Conservation (phyloP, 2,113 vertebrate genomes). For the Corapipo altera region DNA sequence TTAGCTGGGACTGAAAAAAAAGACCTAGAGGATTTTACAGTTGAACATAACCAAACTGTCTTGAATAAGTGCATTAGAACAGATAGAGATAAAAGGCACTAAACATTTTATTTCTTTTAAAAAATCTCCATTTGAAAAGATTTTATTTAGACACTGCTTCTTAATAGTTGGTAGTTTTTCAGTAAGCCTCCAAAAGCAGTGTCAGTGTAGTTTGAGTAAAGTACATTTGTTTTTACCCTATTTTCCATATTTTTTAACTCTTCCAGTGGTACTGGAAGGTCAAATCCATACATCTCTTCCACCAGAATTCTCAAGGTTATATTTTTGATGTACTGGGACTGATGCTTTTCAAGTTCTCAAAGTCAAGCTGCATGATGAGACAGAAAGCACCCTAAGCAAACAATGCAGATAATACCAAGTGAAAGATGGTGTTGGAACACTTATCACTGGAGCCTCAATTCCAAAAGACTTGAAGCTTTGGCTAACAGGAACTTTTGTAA, state of each 20-base stretch:
- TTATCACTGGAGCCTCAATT: neutral
- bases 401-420: neutral
- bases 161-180: slow-evolving; percentile 66
- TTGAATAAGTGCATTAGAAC: slow-evolving; percentile 74
- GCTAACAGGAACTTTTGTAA: neutral
- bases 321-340: neutral
- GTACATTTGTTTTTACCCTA: slow-evolving; percentile 35
- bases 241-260: slow-evolving; percentile 56
- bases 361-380: neutral
- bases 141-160: slow-evolving; percentile 59
- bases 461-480: neutral
- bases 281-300: neutral
- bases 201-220: slow-evolving; percentile 5
- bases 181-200: slow-evolving; percentile 63
- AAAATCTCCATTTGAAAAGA: slow-evolving; percentile 59
- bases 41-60: slow-evolving; percentile 71
- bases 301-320: neutral
- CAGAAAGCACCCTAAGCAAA: neutral
- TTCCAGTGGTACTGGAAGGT: neutral
- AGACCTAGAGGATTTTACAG: slow-evolving; percentile 68
- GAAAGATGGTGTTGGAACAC: neutral
- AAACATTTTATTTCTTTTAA: slow-evolving; percentile 50
- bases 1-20: slow-evolving; percentile 52
- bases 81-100: slow-evolving; percentile 70
- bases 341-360: neutral